Percentiles rank a stretch among this genome's conserved stretches.
Conservation (phyloP, 1,140 invertebrate genomes). For the Drosophila kikkawai region DNA sequence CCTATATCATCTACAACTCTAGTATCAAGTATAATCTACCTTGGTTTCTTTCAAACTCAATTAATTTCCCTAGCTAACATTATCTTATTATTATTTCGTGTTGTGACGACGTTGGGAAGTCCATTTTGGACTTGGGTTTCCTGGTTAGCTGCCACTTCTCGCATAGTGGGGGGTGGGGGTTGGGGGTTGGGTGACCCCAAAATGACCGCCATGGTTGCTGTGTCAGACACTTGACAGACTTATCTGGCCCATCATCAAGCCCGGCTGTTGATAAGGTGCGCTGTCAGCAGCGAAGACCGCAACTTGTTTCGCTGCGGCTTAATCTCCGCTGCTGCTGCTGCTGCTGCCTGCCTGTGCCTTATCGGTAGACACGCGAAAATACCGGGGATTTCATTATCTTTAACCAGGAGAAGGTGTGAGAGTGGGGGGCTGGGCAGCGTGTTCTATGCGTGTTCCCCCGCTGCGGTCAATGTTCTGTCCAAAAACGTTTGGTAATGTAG, state of each 20-base stretch:
- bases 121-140: background rate
- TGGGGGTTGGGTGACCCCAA: slow-evolving; percentile 55
- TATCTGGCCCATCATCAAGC: slow-evolving; percentile 53
- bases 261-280: slow-evolving; percentile 39
- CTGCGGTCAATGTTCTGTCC: slow-evolving; percentile 9
- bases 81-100: background rate
- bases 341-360: slow-evolving; percentile 1
- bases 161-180: no score
- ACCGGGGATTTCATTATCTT: slow-evolving; percentile 14
- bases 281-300: slow-evolving; percentile 30
- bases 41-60: background rate
- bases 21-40: background rate
- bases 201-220: slow-evolving; percentile 67
- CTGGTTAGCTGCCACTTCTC: background rate
- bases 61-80: background rate
- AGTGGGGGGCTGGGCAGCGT: slow-evolving; percentile 9
- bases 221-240: slow-evolving; percentile 52
- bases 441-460: slow-evolving; percentile 21
- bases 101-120: background rate
- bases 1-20: no score
- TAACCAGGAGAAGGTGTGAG: background rate
- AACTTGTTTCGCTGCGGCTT: slow-evolving; percentile 32
- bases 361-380: slow-evolving; percentile 36
- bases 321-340: slow-evolving; percentile 19
- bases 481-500: slow-evolving; percentile 32